Conservation (phyloP, 2,797 vertebrate species). For the Cyprinella venusta region DNA sequence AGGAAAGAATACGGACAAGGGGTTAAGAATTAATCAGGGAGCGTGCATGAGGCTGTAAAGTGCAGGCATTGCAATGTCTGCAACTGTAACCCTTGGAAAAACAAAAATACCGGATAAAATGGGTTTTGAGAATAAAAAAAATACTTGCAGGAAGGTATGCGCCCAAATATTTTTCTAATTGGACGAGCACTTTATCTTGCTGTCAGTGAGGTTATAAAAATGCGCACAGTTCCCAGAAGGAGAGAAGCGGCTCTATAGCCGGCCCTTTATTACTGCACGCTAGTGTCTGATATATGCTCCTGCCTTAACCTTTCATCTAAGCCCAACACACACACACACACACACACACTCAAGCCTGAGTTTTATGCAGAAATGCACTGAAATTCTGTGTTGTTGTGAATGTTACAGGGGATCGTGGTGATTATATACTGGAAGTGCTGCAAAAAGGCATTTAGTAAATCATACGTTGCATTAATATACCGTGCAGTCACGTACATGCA, state of each 20-base stretch:
- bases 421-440: constrained; percentile 8
- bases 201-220: constrained; percentile 84
- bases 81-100: constrained; percentile 23
- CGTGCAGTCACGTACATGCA: neutral
- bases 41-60: neutral
- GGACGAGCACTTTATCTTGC: constrained; percentile 85
- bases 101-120: constrained; percentile 75
- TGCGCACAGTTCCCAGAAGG: constrained; percentile 78
- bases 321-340: constrained; percentile 41
- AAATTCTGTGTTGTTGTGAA: constrained; percentile 1
- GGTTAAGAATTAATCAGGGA: constrained; percentile 70
- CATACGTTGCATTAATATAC: constrained; percentile 27
- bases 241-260: constrained; percentile 76
- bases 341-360: neutral
- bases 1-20: constrained; percentile 62
- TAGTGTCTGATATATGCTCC: constrained; percentile 79
- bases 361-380: constrained; percentile 36
- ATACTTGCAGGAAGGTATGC: constrained; percentile 75
- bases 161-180: constrained; percentile 87
- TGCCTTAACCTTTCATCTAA: constrained; percentile 80
- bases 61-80: constrained; percentile 12
- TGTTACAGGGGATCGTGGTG: neutral
- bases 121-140: constrained; percentile 72
- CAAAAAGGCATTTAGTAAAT: constrained; percentile 36
- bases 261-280: constrained; percentile 79